Evolutionary conservation across 2,888 invertebrate species (phyloP), one percentile per base, ranked within the genome.

Genomic region (Scaptomyza tumidula): DNA sequence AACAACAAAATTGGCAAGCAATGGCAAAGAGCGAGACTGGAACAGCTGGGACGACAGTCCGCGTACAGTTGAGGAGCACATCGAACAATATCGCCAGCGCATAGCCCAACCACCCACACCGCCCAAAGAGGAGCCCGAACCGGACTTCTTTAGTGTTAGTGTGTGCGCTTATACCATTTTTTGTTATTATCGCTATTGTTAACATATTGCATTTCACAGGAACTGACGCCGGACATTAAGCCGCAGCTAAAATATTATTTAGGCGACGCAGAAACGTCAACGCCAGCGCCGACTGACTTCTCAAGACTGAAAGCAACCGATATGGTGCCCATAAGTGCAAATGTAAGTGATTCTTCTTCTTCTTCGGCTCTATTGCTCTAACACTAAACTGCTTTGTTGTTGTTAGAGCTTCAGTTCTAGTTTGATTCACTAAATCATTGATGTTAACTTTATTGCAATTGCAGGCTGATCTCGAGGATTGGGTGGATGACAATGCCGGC

Each of bases 141-240:
- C 92, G 10, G 93, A 94, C 84, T 94, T 94, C 74, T 95, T 95
- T 77, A 93, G 94, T 84, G 93, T 93, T 86, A 75, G 77, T 75
- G 5, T 6, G 1, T 4, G 7, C 6, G n/a, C 6, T 6, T 2
- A n/a, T 37, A n/a, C n/a, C 1, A 37, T 0, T 10, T 13, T 11
- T 27, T 37, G 13, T 5, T 6, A 1, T 29, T 29, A 7, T 7
- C 29, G 27, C 29, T 29, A 4, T 24, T 24, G 24, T 29, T 14
- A 31, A 5, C 4, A 3, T 6, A 16, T n/a, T 9, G 2, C 13
- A 7, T 58, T 6, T 39, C 1, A 3, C 33, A 94, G 94, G 94
- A 95, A 78, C 94, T 95, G 93, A 91, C 94, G 31, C 95, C 95
- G 10, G 93, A 92, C 69, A 95, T 95, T 39, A 94, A 94, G 14